Conservation (phyloP, 2,888 invertebrate genomes). For the Drosophila subquinaria region DNA sequence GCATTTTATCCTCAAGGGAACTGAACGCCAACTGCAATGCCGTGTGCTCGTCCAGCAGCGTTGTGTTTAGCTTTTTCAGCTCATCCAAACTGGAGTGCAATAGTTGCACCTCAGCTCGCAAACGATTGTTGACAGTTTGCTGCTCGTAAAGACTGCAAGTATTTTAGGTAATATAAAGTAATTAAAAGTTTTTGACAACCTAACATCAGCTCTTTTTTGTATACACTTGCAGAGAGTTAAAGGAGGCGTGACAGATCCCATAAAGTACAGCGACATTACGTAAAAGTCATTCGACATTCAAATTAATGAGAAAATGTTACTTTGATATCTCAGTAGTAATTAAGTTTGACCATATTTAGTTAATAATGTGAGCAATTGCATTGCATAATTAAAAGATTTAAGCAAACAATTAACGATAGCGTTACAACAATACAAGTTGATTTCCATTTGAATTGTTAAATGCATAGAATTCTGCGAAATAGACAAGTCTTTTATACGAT, state of each 20-base stretch:
- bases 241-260: background rate
- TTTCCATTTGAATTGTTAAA: too few relatives aligned
- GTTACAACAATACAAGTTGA: too few relatives aligned
- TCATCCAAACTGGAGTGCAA: slow-evolving; percentile 90
- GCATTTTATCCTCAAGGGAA: slow-evolving; percentile 94
- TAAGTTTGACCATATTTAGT: background rate
- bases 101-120: slow-evolving; percentile 91
- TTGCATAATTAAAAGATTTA: too few relatives aligned
- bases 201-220: background rate
- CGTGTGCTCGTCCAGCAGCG: slow-evolving; percentile 96
- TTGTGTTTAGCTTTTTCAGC: slow-evolving; percentile 93
- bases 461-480: too few relatives aligned
- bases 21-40: slow-evolving; percentile 96
- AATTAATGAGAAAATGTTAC: background rate
- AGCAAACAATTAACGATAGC: too few relatives aligned
- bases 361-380: too few relatives aligned
- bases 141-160: slow-evolving; percentile 89
- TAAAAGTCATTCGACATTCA: background rate
- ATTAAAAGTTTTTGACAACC: background rate
- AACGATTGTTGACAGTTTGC: slow-evolving; percentile 88
- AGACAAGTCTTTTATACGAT: too few relatives aligned
- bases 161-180: background rate
- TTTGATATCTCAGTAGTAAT: background rate
- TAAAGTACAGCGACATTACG: background rate
- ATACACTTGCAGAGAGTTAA: background rate